Base-by-base conservation (phyloP, 2,797 vertebrate genomes). In the Melanotaenia boesemani region DNA sequence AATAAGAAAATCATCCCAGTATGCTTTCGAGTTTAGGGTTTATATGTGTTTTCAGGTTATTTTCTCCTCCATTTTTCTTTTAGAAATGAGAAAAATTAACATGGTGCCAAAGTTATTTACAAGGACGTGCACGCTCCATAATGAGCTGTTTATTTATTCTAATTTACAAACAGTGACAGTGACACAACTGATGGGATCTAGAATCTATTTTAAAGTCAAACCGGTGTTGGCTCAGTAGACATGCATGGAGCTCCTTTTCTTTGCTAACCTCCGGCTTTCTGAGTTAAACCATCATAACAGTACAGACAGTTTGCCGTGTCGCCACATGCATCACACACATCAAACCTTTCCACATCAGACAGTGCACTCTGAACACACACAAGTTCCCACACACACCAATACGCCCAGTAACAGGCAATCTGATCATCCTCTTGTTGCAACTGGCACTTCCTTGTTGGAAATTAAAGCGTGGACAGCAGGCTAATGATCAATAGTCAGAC, bases 401-500 rank as follows among this genome's bases (percentile, higher is more conserved):
- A 24, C 39, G 11, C 32, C n/a, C 30, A 65, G 36, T 70, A 67
- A 80, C 77, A 72, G 62, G 66, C 63, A 70, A 68, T 74, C 48
- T 73, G 74, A 79, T 67, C 55, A 6, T 37, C 72, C 59, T 80
- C 73, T 84, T 67, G 67, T 87, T 84, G 77, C 70, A 83, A 85
- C 71, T 57, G 34, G 62, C 24, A 72, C 81, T 87, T 82, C 76
- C 81, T 89, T 87, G 89, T 90, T 80, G 80, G 79, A 85, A 90
- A 91, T 92, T 72, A 93, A 66, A 81, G 80, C 84, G 74, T 72
- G 84, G 80, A 88, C 81, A 86, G 88, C 85, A 87, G 89, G 83
- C 82, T 92, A 92, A 92, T 92, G 90, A 93, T 93, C 92, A 94
- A 92, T 91, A 85, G 82, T 60, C 78, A 72, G 59, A 81, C 76